These are phyloP conservation scores for Crocallis elinguaria DNA, from an alignment of 2,888 invertebrate genomes.

Conservation along the genomic window DNA sequence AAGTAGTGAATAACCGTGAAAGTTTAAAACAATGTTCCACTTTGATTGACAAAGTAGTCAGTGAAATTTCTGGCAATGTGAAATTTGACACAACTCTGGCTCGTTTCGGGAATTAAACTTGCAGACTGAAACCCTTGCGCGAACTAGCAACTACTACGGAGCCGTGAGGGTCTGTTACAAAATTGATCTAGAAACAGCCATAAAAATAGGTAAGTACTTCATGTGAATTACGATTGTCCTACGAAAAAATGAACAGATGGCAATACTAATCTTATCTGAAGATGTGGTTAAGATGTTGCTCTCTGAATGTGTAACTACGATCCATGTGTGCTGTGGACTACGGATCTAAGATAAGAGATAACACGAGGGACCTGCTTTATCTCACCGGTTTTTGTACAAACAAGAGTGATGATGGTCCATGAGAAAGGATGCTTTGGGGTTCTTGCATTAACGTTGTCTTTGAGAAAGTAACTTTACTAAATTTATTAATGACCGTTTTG, in stretches of 20 bases:
- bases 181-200: too few species aligned
- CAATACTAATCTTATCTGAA: slow-evolving; percentile 31
- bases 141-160: too few species aligned
- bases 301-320: slow-evolving; percentile 26
- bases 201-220: too few species aligned
- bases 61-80: too few species aligned
- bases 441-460: neutral
- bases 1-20: too few species aligned
- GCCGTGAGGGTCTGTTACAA: too few species aligned
- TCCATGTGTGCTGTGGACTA: slow-evolving; percentile 1
- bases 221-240: slow-evolving; percentile 1
- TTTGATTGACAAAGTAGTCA: too few species aligned
- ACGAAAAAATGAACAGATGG: slow-evolving; percentile 1
- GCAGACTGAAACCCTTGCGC: too few species aligned
- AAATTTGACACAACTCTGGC: too few species aligned
- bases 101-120: too few species aligned
- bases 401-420: slow-evolving; percentile 10
- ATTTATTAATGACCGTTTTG: too few species aligned
- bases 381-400: slow-evolving; percentile 15
- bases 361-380: slow-evolving; percentile 19
- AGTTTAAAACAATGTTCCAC: too few species aligned
- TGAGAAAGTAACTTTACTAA: neutral
- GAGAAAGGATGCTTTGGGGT: neutral
- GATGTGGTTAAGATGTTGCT: slow-evolving; percentile 37
- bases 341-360: slow-evolving; percentile 21